Evolutionary conservation across 2,113 vertebrate species (phyloP).

Genomic region (Tretioscincus oriximinensis): DNA sequence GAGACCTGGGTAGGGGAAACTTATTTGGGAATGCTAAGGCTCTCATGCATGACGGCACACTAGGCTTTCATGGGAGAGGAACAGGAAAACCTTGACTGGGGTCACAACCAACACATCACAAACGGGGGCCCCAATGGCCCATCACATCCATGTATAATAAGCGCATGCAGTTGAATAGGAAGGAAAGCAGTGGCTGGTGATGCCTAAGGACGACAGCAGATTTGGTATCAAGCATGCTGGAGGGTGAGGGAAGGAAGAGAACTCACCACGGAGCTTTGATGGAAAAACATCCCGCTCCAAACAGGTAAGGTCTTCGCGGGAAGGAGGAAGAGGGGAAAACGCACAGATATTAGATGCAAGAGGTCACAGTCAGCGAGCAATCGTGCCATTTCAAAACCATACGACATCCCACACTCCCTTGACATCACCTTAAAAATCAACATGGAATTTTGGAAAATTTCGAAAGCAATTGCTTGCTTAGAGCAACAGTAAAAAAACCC

Average conservation of each 20-base stretch:
- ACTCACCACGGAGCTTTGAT: constrained; percentile 99
- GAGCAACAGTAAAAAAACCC: background rate
- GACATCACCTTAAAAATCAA: background rate
- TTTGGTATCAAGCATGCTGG: constrained; percentile 83
- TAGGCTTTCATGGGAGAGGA: background rate
- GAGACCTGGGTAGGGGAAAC: background rate
- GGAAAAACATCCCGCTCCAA: constrained; percentile 99
- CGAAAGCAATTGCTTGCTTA: background rate
- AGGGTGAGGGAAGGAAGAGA: constrained; percentile 70
- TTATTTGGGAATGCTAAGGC: no score
- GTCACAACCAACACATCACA: background rate
- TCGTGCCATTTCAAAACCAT: constrained; percentile 54
- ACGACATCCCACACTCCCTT: constrained; percentile 30
- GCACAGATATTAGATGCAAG: constrained; percentile 93
- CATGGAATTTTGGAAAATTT: background rate
- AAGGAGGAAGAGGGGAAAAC: constrained; percentile 74
- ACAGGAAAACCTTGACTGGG: background rate
- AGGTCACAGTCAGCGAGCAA: constrained; percentile 80
- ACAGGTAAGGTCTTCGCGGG: constrained; percentile 97
- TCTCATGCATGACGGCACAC: background rate
- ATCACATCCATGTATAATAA: background rate
- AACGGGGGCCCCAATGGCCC: background rate
- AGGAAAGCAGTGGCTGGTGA: constrained; percentile 37
- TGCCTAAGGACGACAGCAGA: constrained; percentile 71
- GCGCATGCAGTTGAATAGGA: background rate